Evolutionary conservation across 2,888 invertebrate species (phyloP), one percentile per base, ranked within the genome.

Genomic region (Monoplex corrugatus): DNA sequence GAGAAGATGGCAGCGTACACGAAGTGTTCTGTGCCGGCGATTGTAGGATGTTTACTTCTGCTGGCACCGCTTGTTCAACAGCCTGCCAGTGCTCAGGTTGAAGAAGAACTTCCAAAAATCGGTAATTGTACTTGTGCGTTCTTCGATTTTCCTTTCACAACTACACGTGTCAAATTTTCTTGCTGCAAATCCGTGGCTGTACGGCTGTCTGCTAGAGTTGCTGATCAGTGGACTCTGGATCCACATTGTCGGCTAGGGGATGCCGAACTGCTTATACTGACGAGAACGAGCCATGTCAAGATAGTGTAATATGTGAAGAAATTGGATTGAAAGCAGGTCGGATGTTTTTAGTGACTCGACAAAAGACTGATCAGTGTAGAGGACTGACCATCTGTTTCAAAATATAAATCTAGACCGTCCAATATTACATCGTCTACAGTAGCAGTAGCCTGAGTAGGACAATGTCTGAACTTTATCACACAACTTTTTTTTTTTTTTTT

Each of bases 41-140:
- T 83, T 32, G 35, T 8, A 45, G 44, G 44, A 44, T 86, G 86
- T 43, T 43, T 86, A 5, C 35, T 86, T 13, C 78, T 78, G 86
- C n/a, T 86, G 8, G 3, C 40, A 10, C n/a, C 86, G 13, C 38
- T 68, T 38, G 2, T 50, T 35, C 86, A 40, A 28, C 86, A 68
- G 63, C 38, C 6, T 68, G 86, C n/a, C 32, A 23, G 28, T 28
- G 86, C 75, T 35, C 68, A 84, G 35, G 80, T 43, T 72, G 83
- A 50, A 10, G 89, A 87, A 87, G 87, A 87, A 68, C 40, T 86
- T 28, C 89, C 89, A 2, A 80, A 82, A 23, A 87, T 89, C 38
- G 89, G 89, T 89, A 89, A n/a, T 28, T 50, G 35, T 50, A 28
- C n/a, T 63, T 40, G 63, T 43, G 40, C 6, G 40, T 32, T 57